These are phyloP conservation scores for Pemphigus obesinymphae DNA, from an alignment of 1,140 invertebrate genomes.

Conservation along the genomic window DNA sequence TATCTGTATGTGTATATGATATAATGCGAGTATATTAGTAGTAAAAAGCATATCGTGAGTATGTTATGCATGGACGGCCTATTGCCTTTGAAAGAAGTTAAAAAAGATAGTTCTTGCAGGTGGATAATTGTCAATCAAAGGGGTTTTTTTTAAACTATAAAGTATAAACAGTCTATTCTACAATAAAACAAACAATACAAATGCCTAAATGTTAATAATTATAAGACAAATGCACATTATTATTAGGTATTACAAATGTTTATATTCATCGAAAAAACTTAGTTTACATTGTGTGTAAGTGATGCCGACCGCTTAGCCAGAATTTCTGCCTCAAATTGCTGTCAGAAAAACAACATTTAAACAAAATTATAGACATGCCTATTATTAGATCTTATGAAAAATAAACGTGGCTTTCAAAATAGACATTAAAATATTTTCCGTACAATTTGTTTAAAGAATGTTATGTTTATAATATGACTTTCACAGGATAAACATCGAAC, in stretches of 20 bases:
- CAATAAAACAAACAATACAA: constrained; percentile 11
- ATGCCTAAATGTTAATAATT: neutral
- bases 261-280: neutral
- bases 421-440: neutral
- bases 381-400: neutral
- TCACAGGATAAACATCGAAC: neutral
- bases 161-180: constrained; percentile 29
- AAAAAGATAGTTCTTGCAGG: neutral
- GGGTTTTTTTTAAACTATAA: constrained; percentile 5
- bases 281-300: constrained; percentile 40
- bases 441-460: neutral
- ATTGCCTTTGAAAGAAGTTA: constrained; percentile 21
- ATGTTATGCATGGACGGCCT: constrained; percentile 17
- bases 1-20: neutral
- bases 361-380: constrained; percentile 4
- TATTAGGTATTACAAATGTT: neutral
- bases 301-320: constrained; percentile 39
- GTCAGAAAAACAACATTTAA: constrained; percentile 36
- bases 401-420: neutral
- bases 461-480: neutral
- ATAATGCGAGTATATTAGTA: neutral
- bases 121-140: constrained; percentile 12
- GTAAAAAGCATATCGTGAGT: constrained; percentile 14
- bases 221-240: constrained; percentile 15
- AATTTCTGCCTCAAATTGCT: constrained; percentile 39